Evolutionary conservation across 2,113 vertebrate species (phyloP), one percentile per base, ranked within the genome.

Genomic region (Gobius niger): DNA sequence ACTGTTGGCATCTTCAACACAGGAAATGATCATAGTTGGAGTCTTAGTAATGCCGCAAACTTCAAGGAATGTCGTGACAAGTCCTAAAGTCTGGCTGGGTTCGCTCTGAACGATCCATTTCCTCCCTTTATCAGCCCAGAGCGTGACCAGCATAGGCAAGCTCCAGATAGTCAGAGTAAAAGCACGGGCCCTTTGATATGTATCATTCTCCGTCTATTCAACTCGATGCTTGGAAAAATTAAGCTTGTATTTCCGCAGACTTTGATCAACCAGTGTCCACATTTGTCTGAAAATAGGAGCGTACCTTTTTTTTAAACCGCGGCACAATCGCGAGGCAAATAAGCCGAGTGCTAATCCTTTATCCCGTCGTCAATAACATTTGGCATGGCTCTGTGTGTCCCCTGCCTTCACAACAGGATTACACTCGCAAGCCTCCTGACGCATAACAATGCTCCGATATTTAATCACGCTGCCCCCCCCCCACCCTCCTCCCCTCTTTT

Each of bases 381-480:
- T 83, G 71, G 73, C 73, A 71, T 70, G 44, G 49, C 54, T 68
- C 13, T 60, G 72, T 73, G 61, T 62, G 68, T 70, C 76, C 73
- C 65, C 47, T 63, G 65, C 65, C 70, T 78, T 49, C 59, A 34
- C 72, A 66, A 70, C 67, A 68, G 76, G 78, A 77, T 87, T 82
- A 87, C 42, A 5, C 44, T 68, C 73, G 74, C 69, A 57, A 62
- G 60, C 77, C 75, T 76, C 63, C 65, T 52, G 64, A 80, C 34
- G 41, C 53, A 69, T 54, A 80, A 82, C 80, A 82, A 87, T 70
- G 74, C 44, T 64, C 67, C 70, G 65, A 51, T 73, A 78, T 82
- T 81, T 68, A 70, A 76, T 83, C 74, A 84, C 75, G 65, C 47
- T 69, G 44, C 67, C 63, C 13, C 54, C 57, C 44, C 24, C 24